Conservation (phyloP, 1,140 invertebrate species). For the Zaprionus inermis region DNA sequence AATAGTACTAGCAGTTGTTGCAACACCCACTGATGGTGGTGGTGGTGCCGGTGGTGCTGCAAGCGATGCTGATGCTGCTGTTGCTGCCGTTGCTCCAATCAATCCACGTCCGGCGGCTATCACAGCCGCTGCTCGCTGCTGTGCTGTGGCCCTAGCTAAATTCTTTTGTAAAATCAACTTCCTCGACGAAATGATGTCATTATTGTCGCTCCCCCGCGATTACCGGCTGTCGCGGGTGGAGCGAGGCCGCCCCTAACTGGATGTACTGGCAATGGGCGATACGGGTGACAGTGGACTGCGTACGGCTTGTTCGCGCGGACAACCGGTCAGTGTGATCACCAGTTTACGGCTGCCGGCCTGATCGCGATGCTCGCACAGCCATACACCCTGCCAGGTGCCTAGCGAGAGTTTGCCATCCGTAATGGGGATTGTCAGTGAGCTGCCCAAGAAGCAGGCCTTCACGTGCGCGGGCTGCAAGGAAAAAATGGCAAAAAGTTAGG, state of each 20-base stretch:
- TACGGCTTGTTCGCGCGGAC: slow-evolving; percentile 90
- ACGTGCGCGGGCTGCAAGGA: slow-evolving; percentile 94
- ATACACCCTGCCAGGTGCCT: slow-evolving; percentile 98
- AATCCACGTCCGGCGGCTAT: slow-evolving; percentile 67
- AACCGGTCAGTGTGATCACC: slow-evolving; percentile 95
- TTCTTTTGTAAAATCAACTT: slow-evolving; percentile 84
- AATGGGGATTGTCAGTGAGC: slow-evolving; percentile 97
- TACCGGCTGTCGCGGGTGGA: slow-evolving; percentile 84
- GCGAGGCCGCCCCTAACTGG: slow-evolving; percentile 91
- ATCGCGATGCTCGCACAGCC: slow-evolving; percentile 98
- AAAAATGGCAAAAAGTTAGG: neutral
- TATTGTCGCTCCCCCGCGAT: slow-evolving; percentile 85
- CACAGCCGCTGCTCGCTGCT: slow-evolving; percentile 74
- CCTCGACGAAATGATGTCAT: slow-evolving; percentile 84
- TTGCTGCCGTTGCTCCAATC: slow-evolving; percentile 46
- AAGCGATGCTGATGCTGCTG: slow-evolving; percentile 52
- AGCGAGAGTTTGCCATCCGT: slow-evolving; percentile 97
- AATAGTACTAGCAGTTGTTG: slow-evolving; percentile 17
- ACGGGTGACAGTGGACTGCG: slow-evolving; percentile 93
- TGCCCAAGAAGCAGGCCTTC: slow-evolving; percentile 98
- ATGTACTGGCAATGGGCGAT: slow-evolving; percentile 93
- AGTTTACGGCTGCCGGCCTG: slow-evolving; percentile 96
- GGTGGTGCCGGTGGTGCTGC: slow-evolving; percentile 39
- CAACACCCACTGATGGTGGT: slow-evolving; percentile 29
- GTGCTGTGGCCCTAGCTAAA: slow-evolving; percentile 81